Base-by-base conservation (phyloP, 92 coral and sea anemone species). In the Hydrozoanthus gracilis region DNA sequence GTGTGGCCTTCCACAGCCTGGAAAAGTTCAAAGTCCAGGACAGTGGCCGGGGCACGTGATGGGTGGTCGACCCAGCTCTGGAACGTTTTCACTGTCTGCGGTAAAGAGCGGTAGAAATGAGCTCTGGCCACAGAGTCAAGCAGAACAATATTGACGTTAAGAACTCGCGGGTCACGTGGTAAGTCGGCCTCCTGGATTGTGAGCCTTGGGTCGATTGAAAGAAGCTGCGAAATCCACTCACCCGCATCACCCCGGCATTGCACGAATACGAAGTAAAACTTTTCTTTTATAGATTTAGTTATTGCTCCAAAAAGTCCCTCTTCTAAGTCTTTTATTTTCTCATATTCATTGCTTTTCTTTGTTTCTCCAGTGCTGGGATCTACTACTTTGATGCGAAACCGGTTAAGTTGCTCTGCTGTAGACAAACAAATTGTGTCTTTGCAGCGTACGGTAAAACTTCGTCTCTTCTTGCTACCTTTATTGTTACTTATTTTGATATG, bases 51-150 rank as follows among this genome's bases (percentile, higher is more conserved):
- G 15, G 88, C 86, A 65, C 73, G 10, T 52, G 14, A 13, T 14
- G 93, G 82, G 7, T 89, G 85, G 6, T 77, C 80, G 6, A 82
- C 76, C 96, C 94, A 94, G 12, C 80, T 77, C 48, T 88, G 91
- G 67, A 96, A 91, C 6, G 84, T 64, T 58, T 90, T 87, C 13
- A 91, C 79, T 8, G 98, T 94, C 77, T 89, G 85, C 0, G 96
- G 98, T 62, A 96, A 72, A 17, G 98, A 96, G 65, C 98, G 98
- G 80, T 89, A 94, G 84, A 96, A 96, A 77, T 96, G 98, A 70
- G 98, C 94, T 60, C 98, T 86, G 60, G 98, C 90, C 39, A 94
- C 86, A 0, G 98, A 96, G 49, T 96, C 98, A 20, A 93, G 71
- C 9, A 96, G 91, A 8, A 94, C 71, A 44, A 96, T 88, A 62